Base-by-base conservation (phyloP, 2,113 vertebrate genomes). In the Pteruthius melanotis region DNA sequence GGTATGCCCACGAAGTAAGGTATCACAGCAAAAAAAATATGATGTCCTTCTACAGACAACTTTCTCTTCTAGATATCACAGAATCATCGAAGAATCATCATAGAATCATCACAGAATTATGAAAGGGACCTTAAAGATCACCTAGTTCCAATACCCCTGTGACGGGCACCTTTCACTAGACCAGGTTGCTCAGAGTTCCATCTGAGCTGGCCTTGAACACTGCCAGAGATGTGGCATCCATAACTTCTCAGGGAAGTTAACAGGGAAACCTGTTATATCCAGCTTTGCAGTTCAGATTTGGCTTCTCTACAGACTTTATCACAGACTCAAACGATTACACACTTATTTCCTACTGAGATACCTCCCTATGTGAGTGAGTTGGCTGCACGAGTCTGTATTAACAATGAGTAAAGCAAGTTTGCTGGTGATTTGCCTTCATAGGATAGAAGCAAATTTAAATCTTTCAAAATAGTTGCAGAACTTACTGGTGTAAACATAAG, bases 301-400 rank as follows among this genome's bases (percentile, higher is more conserved):
- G 45, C 31, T 23, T 40, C 35, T 26, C 61, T 56, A 53, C 24
- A 94, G 56, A 47, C 28, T 35, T 2, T 19, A 40, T 9, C 53
- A 60, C 30, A 54, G 24, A 47, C 19, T 40, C 69, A 31, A 91
- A 50, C 28, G 75, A 64, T 9, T 27, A 42, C 1, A 64, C 5
- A 10, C 12, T 50, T 45, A 42, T 2, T 59, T 49, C n/a, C 77
- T 31, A 42, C 31, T 49, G 27, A 69, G 54, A 23, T 28, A 47
- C 3, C 59, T 52, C 31, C 39, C 37, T 21, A 0, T 40, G 39
- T 26, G 18, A 80, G 7, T 2, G 0, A 76, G 44, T 14, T 59
- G 57, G 31, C 11, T 3, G 24, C 18, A 27, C 8, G 6, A 80
- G 15, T 45, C 53, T 33, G 22, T 27, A 49, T n/a, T 71, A 54